Conservation (phyloP, 2,113 vertebrate genomes). For the Anoura caudifer region DNA sequence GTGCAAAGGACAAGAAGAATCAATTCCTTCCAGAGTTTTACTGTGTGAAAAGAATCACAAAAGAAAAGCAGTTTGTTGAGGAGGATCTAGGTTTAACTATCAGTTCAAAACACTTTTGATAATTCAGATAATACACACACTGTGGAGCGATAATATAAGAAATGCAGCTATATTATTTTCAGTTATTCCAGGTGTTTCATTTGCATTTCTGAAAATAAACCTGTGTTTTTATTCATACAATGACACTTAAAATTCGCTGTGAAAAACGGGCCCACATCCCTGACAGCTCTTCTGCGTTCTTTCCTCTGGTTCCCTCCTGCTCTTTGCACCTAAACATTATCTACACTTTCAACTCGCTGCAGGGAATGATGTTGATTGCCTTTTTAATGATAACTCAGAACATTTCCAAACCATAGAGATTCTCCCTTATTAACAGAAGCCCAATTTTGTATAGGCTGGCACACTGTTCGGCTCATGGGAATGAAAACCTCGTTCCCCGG, state of each 20-base stretch:
- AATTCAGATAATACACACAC: neutral
- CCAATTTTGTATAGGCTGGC: neutral
- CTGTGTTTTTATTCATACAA: constrained; percentile 51
- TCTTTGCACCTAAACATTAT: constrained; percentile 39
- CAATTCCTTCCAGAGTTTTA: neutral
- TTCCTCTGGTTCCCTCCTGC: neutral
- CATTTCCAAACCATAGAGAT: constrained; percentile 5
- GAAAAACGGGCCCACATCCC: constrained; percentile 38
- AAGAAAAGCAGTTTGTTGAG: neutral
- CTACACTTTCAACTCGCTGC: neutral
- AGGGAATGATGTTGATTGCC: neutral
- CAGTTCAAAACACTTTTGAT: constrained; percentile 12
- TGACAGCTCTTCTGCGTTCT: constrained; percentile 4
- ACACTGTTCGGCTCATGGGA: neutral
- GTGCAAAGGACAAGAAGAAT: neutral
- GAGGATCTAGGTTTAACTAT: neutral
- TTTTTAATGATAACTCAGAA: neutral
- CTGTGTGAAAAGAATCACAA: neutral
- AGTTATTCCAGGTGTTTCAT: constrained; percentile 68
- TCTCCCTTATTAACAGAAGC: neutral
- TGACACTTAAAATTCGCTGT: constrained; percentile 60
- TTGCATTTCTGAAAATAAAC: constrained; percentile 75
- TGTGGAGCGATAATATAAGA: constrained; percentile 16
- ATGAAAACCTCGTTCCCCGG: neutral
- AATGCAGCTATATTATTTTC: constrained; percentile 49